Evolutionary conservation across 2,797 vertebrate genomes (phyloP), one percentile per base, ranked within the genome.

Genomic region (Acrocephalus scirpaceus): DNA sequence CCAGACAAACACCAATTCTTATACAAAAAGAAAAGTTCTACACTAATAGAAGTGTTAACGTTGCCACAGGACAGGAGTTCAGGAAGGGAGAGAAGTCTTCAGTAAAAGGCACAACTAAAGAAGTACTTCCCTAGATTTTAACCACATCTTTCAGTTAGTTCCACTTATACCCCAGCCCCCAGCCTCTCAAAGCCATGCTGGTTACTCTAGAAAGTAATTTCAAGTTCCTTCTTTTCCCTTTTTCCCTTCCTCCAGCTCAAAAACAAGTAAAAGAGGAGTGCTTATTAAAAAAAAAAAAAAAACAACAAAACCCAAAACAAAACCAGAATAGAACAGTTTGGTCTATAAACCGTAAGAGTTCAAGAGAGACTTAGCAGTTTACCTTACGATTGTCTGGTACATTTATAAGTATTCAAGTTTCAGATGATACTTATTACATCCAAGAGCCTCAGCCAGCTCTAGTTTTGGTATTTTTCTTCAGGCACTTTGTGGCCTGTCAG

Each of bases 101-200:
- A 80, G 57, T 66, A 81, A 85, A 96, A 96, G 96, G 95, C 96
- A 97, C 95, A 92, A 50, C 92, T 90, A 53, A 76, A 73, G 44
- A 50, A 84, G 56, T 67, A 91, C 87, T 77, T 88, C 75, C 64
- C 64, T 70, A 90, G 80, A 81, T 79, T 74, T 88, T 73, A 38
- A 86, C 73, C 75, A 45, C 42, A 26, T 36, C 27, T 86, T 73
- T 51, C 70, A 60, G 42, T 62, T 54, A 56, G 50, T 86, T 80
- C 23, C 67, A 69, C 54, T 88, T 60, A 40, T 1, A 45, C 9
- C 53, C 66, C 84, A 92, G 77, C 58, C 62, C 53, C 71, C 11
- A 69, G 75, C 69, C 75, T 78, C 85, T 91, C 70, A 47, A 65
- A 84, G 70, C 74, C 83, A 94, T 15, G 77, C 71, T 88, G 60